These are phyloP conservation scores for Gasteruption jaculator DNA, from an alignment of 2,888 invertebrate species.

Conservation along the genomic window DNA sequence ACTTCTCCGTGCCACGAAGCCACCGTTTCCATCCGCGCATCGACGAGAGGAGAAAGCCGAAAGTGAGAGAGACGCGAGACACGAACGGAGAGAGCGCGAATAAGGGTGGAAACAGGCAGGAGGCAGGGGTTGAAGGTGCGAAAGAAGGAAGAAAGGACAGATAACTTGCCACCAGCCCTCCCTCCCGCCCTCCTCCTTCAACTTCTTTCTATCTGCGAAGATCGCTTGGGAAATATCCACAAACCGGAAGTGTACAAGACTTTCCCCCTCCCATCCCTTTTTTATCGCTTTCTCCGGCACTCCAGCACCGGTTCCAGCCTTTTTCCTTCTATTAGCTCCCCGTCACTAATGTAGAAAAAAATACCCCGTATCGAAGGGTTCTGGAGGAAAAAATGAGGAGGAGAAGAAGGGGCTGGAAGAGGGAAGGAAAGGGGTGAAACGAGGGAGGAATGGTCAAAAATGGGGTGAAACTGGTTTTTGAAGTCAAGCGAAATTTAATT, in stretches of 20 bases:
- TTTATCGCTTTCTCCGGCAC: slow-evolving; percentile 13
- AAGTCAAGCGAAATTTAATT: too few relatives aligned
- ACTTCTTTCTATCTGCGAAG: neutral
- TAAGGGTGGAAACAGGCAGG: slow-evolving; percentile 7
- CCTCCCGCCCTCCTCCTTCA: slow-evolving; percentile 15
- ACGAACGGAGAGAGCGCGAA: slow-evolving; percentile 13
- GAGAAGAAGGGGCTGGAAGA: slow-evolving; percentile 3
- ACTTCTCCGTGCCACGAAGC: slow-evolving; percentile 52
- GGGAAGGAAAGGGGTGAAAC: slow-evolving; percentile 18
- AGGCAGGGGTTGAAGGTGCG: slow-evolving; percentile 28
- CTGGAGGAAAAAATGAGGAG: slow-evolving; percentile 15
- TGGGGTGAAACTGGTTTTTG: too few relatives aligned
- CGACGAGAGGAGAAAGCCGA: slow-evolving; percentile 27
- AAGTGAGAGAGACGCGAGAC: slow-evolving; percentile 5
- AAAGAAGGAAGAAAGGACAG: slow-evolving; percentile 29
- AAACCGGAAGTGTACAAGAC: too few relatives aligned
- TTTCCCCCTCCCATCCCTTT: slow-evolving; percentile 14
- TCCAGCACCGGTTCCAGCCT: neutral
- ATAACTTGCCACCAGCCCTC: slow-evolving; percentile 31
- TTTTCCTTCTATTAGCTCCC: neutral
- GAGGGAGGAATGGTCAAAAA: too few relatives aligned
- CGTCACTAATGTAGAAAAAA: slow-evolving; percentile 7
- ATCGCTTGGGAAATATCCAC: slow-evolving; percentile 7
- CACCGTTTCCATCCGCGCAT: slow-evolving; percentile 44
- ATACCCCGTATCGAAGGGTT: neutral